Evolutionary conservation across 2,888 invertebrate species (phyloP).

Genomic region (Sipha maydis): DNA sequence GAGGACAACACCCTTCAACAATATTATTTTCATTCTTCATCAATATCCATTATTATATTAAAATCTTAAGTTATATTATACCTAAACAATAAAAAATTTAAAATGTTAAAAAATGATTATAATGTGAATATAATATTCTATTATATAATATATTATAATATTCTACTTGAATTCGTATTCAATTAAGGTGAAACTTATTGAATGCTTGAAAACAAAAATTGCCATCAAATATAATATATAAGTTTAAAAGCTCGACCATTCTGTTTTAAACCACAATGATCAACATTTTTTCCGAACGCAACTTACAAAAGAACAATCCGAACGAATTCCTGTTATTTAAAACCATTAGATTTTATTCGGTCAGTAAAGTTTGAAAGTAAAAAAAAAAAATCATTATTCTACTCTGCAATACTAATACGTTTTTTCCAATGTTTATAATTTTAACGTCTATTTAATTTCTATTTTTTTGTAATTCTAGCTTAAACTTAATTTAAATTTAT

Average conservation of each 20-base stretch:
- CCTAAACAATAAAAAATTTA: neutral
- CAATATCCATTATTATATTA: neutral
- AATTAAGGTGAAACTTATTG: neutral
- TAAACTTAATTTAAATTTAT: conserved; percentile 17
- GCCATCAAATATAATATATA: neutral
- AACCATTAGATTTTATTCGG: conserved; percentile 22
- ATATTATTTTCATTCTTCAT: neutral
- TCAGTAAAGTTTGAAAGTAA: conserved; percentile 14
- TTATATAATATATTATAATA: neutral
- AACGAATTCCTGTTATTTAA: conserved; percentile 1
- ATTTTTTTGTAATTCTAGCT: neutral
- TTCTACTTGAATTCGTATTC: neutral
- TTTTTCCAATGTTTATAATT: conserved; percentile 5
- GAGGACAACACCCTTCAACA: neutral
- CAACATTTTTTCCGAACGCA: conserved; percentile 9
- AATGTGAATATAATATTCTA: neutral
- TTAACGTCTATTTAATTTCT: conserved; percentile 21
- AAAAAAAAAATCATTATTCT: conserved; percentile 13
- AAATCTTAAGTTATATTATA: neutral
- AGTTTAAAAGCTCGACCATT: neutral
- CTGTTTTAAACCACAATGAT: neutral
- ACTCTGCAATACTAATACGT: conserved; percentile 25
- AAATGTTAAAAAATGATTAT: neutral
- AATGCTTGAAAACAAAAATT: conserved; percentile 6
- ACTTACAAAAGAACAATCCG: neutral